Conservation (phyloP, 2,888 invertebrate species). For the Torymus tubicola region DNA sequence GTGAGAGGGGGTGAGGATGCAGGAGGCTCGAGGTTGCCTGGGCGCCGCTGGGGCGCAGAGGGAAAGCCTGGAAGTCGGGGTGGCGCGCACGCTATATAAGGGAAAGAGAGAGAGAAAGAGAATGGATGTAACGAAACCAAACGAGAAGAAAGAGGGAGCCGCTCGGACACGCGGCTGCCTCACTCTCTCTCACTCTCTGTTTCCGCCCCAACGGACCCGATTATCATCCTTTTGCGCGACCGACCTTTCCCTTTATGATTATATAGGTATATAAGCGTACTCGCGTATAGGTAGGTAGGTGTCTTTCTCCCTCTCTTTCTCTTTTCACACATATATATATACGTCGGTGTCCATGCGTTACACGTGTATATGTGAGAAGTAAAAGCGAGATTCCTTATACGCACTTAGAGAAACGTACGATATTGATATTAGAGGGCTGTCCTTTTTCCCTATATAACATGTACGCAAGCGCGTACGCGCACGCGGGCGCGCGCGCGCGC, state of each 20-base stretch:
- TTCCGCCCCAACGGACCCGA: conserved; percentile 3
- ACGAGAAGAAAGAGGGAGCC: conserved; percentile 62
- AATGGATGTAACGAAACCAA: conserved; percentile 67
- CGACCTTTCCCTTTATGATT: conserved; percentile 23
- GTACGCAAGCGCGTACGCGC: too few relatives aligned
- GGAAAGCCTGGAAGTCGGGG: conserved; percentile 63
- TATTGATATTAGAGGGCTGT: conserved; percentile 23
- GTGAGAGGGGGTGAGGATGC: conserved; percentile 3
- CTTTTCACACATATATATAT: too few relatives aligned
- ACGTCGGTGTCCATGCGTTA: background rate
- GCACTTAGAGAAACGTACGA: conserved; percentile 22
- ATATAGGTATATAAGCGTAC: background rate
- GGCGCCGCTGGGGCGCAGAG: conserved; percentile 64
- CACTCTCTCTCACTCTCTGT: background rate
- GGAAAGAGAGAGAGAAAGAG: conserved; percentile 36
- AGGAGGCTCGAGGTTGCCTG: conserved; percentile 72
- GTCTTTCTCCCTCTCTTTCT: background rate
- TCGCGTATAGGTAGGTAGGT: background rate
- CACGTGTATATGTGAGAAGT: background rate
- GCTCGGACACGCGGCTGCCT: too few relatives aligned
- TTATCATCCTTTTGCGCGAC: conserved; percentile 25
- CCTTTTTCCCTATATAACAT: too few relatives aligned
- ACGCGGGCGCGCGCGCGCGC: too few relatives aligned
- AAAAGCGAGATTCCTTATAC: background rate
- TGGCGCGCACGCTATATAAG: background rate